A percentile compares a stretch with the other conserved stretches of the same genome.
Conservation (phyloP, 1,140 invertebrate genomes). For the Hirudo medicinalis region DNA sequence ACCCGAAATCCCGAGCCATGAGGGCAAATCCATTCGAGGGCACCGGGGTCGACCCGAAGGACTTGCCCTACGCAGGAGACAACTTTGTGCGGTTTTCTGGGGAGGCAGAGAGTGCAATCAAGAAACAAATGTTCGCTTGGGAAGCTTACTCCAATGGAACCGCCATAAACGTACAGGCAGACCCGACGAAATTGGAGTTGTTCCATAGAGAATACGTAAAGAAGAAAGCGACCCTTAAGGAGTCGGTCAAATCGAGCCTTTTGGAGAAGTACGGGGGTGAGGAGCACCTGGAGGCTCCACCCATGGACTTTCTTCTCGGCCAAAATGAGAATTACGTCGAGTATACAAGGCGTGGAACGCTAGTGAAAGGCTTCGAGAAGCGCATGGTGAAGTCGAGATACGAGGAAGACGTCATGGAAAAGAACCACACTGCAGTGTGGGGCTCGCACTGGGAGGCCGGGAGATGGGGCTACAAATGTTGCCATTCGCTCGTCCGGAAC, state of each 20-base stretch:
- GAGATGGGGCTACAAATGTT: slow-evolving; percentile 90
- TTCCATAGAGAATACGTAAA: slow-evolving; percentile 76
- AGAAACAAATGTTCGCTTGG: slow-evolving; percentile 93
- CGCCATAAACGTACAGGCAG: slow-evolving; percentile 87
- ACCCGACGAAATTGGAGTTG: slow-evolving; percentile 90
- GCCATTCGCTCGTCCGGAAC: slow-evolving; percentile 79
- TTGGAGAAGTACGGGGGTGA: slow-evolving; percentile 78
- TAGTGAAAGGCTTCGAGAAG: slow-evolving; percentile 73
- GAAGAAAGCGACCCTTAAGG: slow-evolving; percentile 74
- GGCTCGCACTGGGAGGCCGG: slow-evolving; percentile 86
- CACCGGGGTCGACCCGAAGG: slow-evolving; percentile 47
- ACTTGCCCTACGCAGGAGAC: slow-evolving; percentile 81
- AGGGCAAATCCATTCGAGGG: slow-evolving; percentile 73
- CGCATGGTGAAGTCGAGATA: slow-evolving; percentile 72
- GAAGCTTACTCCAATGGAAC: slow-evolving; percentile 77
- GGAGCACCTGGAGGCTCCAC: slow-evolving; percentile 74
- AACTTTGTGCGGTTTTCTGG: slow-evolving; percentile 88
- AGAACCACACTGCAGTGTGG: slow-evolving; percentile 85
- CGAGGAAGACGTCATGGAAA: slow-evolving; percentile 82
- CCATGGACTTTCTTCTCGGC: slow-evolving; percentile 69
- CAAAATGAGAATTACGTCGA: slow-evolving; percentile 91
- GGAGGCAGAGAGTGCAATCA: slow-evolving; percentile 76
- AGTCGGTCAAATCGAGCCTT: slow-evolving; percentile 56
- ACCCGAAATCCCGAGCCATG: slow-evolving; percentile 97
- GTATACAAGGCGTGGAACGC: slow-evolving; percentile 81